Evolutionary conservation across 2,888 invertebrate genomes (phyloP).

Genomic region (Melieria crassipennis): DNA sequence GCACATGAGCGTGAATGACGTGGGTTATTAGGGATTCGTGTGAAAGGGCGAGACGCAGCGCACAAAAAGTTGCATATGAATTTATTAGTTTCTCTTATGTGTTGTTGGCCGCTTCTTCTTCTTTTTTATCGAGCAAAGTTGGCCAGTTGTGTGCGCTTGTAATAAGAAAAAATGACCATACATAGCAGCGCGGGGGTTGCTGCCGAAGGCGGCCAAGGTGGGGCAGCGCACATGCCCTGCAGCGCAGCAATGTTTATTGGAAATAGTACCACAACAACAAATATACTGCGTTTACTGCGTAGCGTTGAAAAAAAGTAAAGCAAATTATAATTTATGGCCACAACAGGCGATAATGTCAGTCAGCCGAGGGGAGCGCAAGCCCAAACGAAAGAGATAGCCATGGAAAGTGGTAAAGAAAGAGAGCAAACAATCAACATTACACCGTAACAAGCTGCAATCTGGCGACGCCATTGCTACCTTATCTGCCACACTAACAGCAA

Average conservation of each 20-base stretch:
- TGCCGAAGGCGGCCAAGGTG: no score
- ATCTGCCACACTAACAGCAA: background rate
- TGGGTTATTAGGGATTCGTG: background rate
- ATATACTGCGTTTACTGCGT: background rate
- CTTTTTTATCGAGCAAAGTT: background rate
- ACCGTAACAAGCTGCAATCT: background rate
- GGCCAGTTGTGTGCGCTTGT: background rate
- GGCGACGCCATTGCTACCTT: conserved; percentile 31
- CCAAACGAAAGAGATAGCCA: conserved; percentile 1
- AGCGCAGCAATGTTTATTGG: no score
- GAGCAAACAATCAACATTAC: background rate
- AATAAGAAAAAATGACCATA: conserved; percentile 3
- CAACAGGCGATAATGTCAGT: conserved; percentile 29
- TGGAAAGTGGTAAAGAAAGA: background rate
- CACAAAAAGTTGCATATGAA: conserved; percentile 28
- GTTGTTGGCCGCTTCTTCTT: background rate
- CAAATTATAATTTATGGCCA: conserved; percentile 57
- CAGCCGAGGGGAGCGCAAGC: conserved; percentile 47
- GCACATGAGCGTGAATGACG: background rate
- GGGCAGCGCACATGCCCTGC: no score
- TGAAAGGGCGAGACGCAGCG: background rate
- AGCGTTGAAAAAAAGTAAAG: conserved; percentile 28
- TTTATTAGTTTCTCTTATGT: conserved; percentile 24
- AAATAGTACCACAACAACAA: background rate
- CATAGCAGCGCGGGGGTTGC: no score